Base-by-base conservation (phyloP, 2,888 invertebrate species). In the Diadegma fenestrale region DNA sequence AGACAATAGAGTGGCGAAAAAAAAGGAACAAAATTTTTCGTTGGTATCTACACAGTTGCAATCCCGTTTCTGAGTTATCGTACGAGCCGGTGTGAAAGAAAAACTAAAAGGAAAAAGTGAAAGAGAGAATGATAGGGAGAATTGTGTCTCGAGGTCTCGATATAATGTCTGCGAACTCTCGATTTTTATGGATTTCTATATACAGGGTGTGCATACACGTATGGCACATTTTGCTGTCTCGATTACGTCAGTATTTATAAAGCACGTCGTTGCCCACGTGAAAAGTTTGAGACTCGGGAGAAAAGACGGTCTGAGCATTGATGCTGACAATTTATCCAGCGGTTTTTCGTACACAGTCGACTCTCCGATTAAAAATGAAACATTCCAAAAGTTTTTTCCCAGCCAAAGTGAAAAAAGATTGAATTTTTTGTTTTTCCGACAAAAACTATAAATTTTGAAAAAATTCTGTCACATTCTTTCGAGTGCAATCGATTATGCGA, bases 191-290 rank as follows among this genome's bases (percentile, higher is more conserved):
- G 30, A 69, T 71, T 75, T 71, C 30, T 58, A 51, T 68, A 58
- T 76, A 30, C 41, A 51, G 3, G 1, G 26, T 58, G 54, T 58
- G 8, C 12, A 26, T 19, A 19, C n/a, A 19, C 51, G 30, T 77
- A 22, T 30, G 41, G 37, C 54, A 66, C 77, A 37, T 80, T 84
- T 85, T 37, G 78, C 78, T 81, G 63, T 81, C 84, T 78, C 77
- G 81, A 78, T 85, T 85, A 69, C 84, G 84, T 85, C 84, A 85
- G 73, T 78, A 37, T 79, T n/a, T 71, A 48, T 61, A 80, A 76
- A 80, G 43, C 77, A 51, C 77, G 78, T 78, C 43, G 58, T 64
- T 75, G 33, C 84, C 84, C 84, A 85, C 84, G 84, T 85, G 81
- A 75, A 85, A 85, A 85, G 51, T 78, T 81, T 61, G 72, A 61